Conservation (phyloP, 2,888 invertebrate species). For the Idaea aversata region DNA sequence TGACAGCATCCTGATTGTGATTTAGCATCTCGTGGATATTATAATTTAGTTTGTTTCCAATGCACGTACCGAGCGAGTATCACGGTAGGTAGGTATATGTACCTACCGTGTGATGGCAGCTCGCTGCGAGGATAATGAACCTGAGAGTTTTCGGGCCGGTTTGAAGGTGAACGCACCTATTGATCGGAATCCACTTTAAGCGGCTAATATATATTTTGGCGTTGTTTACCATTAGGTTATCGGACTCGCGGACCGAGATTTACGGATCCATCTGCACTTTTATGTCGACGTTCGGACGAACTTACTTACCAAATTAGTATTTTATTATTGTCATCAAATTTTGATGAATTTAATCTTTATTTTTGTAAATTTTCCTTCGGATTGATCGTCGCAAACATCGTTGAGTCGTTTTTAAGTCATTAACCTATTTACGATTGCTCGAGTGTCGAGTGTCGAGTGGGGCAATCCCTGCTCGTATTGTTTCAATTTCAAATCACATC, state of each 20-base stretch:
- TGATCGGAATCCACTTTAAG: constrained; percentile 64
- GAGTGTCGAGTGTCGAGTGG: background rate
- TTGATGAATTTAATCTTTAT: background rate
- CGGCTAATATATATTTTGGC: constrained; percentile 60
- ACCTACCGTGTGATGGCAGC: background rate
- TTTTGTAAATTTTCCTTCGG: background rate
- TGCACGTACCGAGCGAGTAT: background rate
- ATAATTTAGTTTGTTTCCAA: background rate
- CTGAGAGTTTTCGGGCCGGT: constrained; percentile 65
- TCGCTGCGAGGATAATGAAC: constrained; percentile 69
- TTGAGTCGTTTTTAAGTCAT: background rate
- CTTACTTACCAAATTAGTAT: constrained; percentile 17
- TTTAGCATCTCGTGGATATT: background rate
- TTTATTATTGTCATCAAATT: background rate
- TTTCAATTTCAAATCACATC: background rate
- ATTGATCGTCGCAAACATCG: background rate
- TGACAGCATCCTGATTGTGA: background rate
- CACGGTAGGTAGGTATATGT: background rate
- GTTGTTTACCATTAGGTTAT: constrained; percentile 68
- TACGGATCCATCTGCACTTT: constrained; percentile 52
- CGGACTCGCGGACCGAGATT: constrained; percentile 57
- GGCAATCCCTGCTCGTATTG: background rate
- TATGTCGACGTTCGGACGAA: constrained; percentile 22
- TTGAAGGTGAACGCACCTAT: constrained; percentile 73
- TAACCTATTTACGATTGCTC: background rate